Evolutionary conservation across 2,888 invertebrate genomes (phyloP).

Genomic region (Xestobium rufovillosum): DNA sequence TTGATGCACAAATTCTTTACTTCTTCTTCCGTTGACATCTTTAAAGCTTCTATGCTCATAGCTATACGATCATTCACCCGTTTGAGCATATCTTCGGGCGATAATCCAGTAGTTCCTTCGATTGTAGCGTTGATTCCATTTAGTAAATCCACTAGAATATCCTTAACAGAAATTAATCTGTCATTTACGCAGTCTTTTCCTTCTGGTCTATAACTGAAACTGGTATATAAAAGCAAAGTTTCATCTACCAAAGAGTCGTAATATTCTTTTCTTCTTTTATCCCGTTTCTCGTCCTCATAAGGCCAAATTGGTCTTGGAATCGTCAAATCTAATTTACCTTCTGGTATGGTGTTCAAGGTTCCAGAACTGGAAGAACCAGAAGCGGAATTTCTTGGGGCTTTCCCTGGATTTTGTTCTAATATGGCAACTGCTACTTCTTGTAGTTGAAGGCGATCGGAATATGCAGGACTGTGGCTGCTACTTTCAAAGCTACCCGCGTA

Average conservation of each 20-base stretch:
- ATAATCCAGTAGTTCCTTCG: constrained; percentile 33
- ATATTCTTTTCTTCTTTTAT: constrained; percentile 19
- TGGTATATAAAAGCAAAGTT: constrained; percentile 39
- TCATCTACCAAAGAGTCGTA: constrained; percentile 42
- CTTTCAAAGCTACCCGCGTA: constrained; percentile 38
- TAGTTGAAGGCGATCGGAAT: constrained; percentile 30
- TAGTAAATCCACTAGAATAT: constrained; percentile 40
- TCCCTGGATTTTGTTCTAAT: constrained; percentile 39
- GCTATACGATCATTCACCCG: constrained; percentile 38
- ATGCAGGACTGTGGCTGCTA: constrained; percentile 29
- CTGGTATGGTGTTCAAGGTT: constrained; percentile 43
- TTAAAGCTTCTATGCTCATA: constrained; percentile 35
- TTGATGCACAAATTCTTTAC: constrained; percentile 40
- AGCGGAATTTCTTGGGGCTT: constrained; percentile 24
- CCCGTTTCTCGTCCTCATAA: constrained; percentile 23
- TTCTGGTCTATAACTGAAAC: constrained; percentile 32
- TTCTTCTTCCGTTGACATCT: constrained; percentile 40
- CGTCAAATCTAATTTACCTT: constrained; percentile 41
- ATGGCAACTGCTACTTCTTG: constrained; percentile 34
- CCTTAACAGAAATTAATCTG: constrained; percentile 35
- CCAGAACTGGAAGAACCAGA: constrained; percentile 31
- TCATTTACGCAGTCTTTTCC: constrained; percentile 25
- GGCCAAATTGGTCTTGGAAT: constrained; percentile 45
- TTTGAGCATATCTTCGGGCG: constrained; percentile 40
- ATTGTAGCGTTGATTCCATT: constrained; percentile 39